Evolutionary conservation across 2,888 invertebrate species (phyloP), one percentile per base, ranked within the genome.

Genomic region (Pantelozetes paolii): DNA sequence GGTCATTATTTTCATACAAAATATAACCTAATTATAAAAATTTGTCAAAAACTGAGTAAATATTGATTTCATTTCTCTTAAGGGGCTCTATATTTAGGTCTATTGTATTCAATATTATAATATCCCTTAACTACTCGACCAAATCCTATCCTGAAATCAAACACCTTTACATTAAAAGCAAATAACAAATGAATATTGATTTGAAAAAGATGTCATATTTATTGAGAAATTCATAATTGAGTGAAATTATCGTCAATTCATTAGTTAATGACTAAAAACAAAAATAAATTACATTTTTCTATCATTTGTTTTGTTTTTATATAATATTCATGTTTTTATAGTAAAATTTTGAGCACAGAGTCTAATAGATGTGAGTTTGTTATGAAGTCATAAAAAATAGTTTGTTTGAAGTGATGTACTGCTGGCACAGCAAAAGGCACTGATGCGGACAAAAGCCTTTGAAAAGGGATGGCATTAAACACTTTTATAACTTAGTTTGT

Each of bases 401-500:
- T 50, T 57, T 23, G 57, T 57, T 57, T 8, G 57, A 2, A 57
- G 15, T 57, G 57, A 11, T 36, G 36, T 11, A 57, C 8, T 57
- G 57, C 57, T 57, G 57, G 57, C 57, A 15, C 57, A 57, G 57
- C 57, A 57, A 11, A 57, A 57, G 57, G 20, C 57, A 57, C 23
- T 57, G 26, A 57, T 57, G 57, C 57, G 57, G 28, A 57, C 57
- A 57, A 57, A n/a, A 57, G 20, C 6, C 57, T 26, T 48, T 48
- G 3, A 18, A 5, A 48, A n/a, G 20, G 18, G 11, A 6, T 15
- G 20, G 57, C 15, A 57, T 57, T 57, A 57, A 57, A 57, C 57
- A 57, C 57, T 57, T 57, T 26, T 57, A 26, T 57, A 57, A 57
- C 26, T 57, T n/a, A n/a, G n/a, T n/a, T n/a, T 26, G 20, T 57